Evolutionary conservation across 2,797 vertebrate species (phyloP), one percentile per base, ranked within the genome.

Genomic region (Pipistrellus pipistrellus): DNA sequence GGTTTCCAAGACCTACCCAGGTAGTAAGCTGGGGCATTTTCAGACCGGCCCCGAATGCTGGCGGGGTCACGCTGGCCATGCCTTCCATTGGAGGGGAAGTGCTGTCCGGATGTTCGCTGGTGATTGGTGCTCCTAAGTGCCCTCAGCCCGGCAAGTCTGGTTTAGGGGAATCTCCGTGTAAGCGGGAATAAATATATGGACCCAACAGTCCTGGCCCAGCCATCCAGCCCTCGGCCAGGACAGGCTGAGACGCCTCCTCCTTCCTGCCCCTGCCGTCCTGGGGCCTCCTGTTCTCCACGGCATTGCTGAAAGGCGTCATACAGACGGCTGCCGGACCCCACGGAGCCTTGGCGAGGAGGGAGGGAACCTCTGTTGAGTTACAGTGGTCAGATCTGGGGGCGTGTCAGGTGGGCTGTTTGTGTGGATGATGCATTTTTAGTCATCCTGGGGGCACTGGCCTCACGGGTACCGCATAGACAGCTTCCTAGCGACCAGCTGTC

Each of bases 241-340:
- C 5, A 4, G 23, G 11, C 8, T 5, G 0, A 12, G 8, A 21
- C 0, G 1, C 9, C 2, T 18, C 10, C 1, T 73, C 8, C 32
- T 17, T 15, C 13, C 8, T 81, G 17, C 9, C 17, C 15, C 55
- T 18, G 8, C 27, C 1, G 69, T 35, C 20, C 57, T 27, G 27
- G 23, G n/a, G 13, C 3, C 2, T 10, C 38, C 57, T 53, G 23
- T 25, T 62, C 12, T 20, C 27, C 8, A 13, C 0, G 18, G 21
- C 30, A 7, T 21, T 32, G 13, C 23, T 76, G 7, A 8, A n/a
- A 6, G 11, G 18, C 8, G 8, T 4, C 3, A 0, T 25, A 13
- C 68, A 0, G 17, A 15, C 44, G 73, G 72, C 62, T 25, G 0
- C 64, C 55, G 6, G n/a, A 4, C 27, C 41, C 20, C 8, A 1